Base-by-base conservation (phyloP, 2,888 invertebrate species). In the Agapetus fuscipes region DNA sequence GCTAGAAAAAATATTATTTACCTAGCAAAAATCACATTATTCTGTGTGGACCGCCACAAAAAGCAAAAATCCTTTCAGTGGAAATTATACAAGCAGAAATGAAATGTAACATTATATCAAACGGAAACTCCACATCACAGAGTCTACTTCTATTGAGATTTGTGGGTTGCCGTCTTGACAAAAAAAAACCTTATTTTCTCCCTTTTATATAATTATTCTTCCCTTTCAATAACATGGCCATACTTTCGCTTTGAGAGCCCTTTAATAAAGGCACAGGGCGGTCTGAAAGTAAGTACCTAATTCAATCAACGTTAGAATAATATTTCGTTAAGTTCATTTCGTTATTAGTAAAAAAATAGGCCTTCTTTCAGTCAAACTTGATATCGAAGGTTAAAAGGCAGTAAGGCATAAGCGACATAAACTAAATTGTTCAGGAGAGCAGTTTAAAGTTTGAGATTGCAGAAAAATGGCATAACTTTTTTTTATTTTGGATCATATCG, bases 41-140 rank as follows among this genome's bases (percentile, higher is more conserved):
- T 20, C 9, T 20, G 20, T 9, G 5, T n/a, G 9, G 9, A 20
- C 5, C 20, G 20, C 4, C 20, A 4, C 20, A 20, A 20, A 20
- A 6, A 20, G 9, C 9, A 30, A 14, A 14, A 35, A 35, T 28
- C 35, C 35, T 28, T 35, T 35, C n/a, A n/a, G 11, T 4, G 13
- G 36, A 24, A 24, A 14, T 17, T 30, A 30, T 36, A 15, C 13
- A 11, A 27, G 14, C 30, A n/a, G 7, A 24, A 20, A 36, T 30
- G 24, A 36, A 40, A 26, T 43, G 42, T 39, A 43, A 43, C 39
- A 34, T 31, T 35, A 43, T 43, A 16, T 31, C 16, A 27, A 30
- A 37, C 44, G 40, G 44, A 40, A 40, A 37, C 44, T 31, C 40
- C 29, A n/a, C n/a, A n/a, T n/a, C n/a, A n/a, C n/a, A n/a, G n/a